phyloP scores from a whole-genome alignment of 2,797 vertebrate species.

The Salmo trutta region DNA sequence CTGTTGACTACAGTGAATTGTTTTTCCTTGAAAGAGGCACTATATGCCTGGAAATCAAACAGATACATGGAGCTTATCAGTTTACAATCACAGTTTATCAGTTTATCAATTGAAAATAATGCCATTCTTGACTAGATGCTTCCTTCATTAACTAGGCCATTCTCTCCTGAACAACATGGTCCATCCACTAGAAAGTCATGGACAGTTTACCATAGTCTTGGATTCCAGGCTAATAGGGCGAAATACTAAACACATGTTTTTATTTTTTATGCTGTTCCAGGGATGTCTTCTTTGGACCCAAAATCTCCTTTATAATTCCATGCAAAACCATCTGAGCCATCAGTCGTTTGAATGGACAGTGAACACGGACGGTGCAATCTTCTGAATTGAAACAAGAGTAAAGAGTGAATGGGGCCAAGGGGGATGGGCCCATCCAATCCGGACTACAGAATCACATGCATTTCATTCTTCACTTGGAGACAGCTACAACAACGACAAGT shows the following conservation, averaged over 20 bases:
- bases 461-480: neutral
- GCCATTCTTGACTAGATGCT: too few relatives aligned
- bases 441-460: neutral
- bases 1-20: neutral
- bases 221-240: neutral
- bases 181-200: too few relatives aligned
- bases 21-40: neutral
- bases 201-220: neutral
- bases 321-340: conserved; percentile 64
- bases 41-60: neutral
- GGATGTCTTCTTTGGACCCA: conserved; percentile 80
- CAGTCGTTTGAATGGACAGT: neutral
- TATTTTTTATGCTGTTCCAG: conserved; percentile 69
- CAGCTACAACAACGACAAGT: neutral
- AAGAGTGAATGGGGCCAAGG: neutral
- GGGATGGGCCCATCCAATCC: neutral
- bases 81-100: neutral
- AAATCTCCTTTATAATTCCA: conserved; percentile 81
- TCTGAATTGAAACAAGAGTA: neutral
- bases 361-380: neutral
- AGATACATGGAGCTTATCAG: neutral
- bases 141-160: too few relatives aligned
- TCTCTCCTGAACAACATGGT: too few relatives aligned
- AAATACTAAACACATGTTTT: neutral
- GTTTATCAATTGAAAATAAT: neutral